Base-by-base conservation (phyloP, 2,888 invertebrate species). In the Lochmaea capreae region DNA sequence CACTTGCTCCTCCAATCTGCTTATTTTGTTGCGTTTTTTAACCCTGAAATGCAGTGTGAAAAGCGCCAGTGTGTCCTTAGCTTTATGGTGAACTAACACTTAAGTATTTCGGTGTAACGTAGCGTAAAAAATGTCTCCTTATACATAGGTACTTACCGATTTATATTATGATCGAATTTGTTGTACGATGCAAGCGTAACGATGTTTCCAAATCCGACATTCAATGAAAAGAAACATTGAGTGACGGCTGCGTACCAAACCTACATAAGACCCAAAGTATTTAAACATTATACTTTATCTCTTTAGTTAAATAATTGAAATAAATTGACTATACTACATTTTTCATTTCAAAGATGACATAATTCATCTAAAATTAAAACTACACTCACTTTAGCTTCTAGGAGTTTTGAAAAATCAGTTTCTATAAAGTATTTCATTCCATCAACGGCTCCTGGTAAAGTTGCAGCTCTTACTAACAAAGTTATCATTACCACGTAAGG, bases 151-250 rank as follows among this genome's bases (percentile, higher is more conserved):
- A 22, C 74, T 72, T 77, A 83, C 83, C 83, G 80, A 75, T 81
- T 82, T 11, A 94, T 90, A 73, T 92, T 91, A 82, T 93, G 92
- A 57, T 88, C 87, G 84, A 94, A 94, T 54, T 89, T 88, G 84
- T 95, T 95, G 85, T 94, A 94, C 0, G 94, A 94, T 11, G 94
- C 89, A 82, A 93, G 94, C 93, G 94, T 94, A 39, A 94, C 91
- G 69, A 95, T 90, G 0, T 93, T 91, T 59, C 94, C 94, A 73
- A 93, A 91, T 75, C 93, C 92, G 33, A 94, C 93, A 18, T 92
- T 92, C 39, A 95, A 86, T 0, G 94, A 94, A 86, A 94, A 95
- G 87, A 95, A 94, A 72, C 93, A 93, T 84, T 95, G 95, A 0
- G 93, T 93, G 0, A 93, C 92, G 3, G 95, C 94, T 14, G 93